These are phyloP conservation scores for Eupeodes corollae DNA, from an alignment of 1,140 invertebrate species.

Conservation along the genomic window DNA sequence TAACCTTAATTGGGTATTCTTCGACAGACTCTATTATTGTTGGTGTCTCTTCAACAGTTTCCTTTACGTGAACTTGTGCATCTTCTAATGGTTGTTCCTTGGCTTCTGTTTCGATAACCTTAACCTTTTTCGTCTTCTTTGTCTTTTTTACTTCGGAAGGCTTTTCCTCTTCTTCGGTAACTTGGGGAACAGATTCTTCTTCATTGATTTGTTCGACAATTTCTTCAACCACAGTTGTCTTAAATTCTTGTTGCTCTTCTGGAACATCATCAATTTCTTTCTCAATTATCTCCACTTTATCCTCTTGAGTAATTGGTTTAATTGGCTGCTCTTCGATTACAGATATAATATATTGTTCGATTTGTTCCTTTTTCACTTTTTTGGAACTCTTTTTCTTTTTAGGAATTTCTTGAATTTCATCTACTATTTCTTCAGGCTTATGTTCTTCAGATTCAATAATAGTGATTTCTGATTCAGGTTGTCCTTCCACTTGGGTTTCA, in stretches of 20 bases:
- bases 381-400: conserved; percentile 8
- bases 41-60: conserved; percentile 6
- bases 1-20: too few species aligned
- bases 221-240: conserved; percentile 9
- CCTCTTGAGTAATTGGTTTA: background rate
- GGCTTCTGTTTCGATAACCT: conserved; percentile 15
- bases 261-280: background rate
- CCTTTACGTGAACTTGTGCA: conserved; percentile 10
- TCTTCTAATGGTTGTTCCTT: background rate
- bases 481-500: conserved; percentile 33
- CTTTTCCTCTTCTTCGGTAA: too few species aligned
- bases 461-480: conserved; percentile 23
- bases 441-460: conserved; percentile 12
- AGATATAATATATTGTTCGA: too few species aligned
- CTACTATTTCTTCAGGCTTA: background rate
- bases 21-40: conserved; percentile 12
- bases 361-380: conserved; percentile 5
- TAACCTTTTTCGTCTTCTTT: conserved; percentile 29
- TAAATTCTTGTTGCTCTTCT: background rate
- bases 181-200: conserved; percentile 17
- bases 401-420: background rate
- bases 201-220: conserved; percentile 29
- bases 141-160: too few species aligned
- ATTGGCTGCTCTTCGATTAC: too few species aligned
- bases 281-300: too few species aligned